Percentiles rank a stretch among this genome's conserved stretches.
Evolutionary conservation across 2,888 invertebrate species (phyloP).

Genomic region (Aporophyla nigra): DNA sequence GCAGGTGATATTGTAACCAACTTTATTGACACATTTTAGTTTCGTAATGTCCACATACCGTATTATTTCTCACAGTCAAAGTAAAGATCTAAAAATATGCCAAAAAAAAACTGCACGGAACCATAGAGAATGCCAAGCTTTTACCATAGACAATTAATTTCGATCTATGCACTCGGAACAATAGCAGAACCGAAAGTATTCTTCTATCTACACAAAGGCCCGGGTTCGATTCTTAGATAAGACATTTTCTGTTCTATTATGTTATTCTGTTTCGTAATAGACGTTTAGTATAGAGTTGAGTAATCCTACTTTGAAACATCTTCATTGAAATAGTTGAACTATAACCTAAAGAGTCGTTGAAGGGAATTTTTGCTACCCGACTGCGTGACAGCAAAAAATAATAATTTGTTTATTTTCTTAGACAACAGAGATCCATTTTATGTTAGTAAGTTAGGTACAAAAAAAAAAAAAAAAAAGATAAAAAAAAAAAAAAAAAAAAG

Average conservation of each 20-base stretch:
- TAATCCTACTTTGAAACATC: conserved; percentile 48
- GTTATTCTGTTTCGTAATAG: conserved; percentile 49
- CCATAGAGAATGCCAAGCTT: conserved; percentile 30
- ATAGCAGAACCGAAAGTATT: conserved; percentile 64
- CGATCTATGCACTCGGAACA: conserved; percentile 51
- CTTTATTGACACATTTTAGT: neutral
- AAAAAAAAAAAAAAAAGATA: too few relatives aligned
- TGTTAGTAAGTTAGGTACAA: too few relatives aligned
- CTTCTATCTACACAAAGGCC: conserved; percentile 67
- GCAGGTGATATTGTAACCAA: conserved; percentile 5
- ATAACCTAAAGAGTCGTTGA: neutral
- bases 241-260: conserved; percentile 59
- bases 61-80: neutral
- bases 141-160: conserved; percentile 55
- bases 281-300: conserved; percentile 52
- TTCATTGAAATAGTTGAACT: conserved; percentile 32
- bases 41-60: neutral
- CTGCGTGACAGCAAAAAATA: neutral
- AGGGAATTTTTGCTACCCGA: neutral
- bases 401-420: too few relatives aligned
- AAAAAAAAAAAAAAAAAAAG: too few relatives aligned
- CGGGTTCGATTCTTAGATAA: conserved; percentile 69
- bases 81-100: neutral
- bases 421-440: too few relatives aligned
- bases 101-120: conserved; percentile 6